Percentiles rank a stretch among this genome's conserved stretches.
Evolutionary conservation across 2,113 vertebrate species (phyloP).

Genomic region (Callionymus lyra): DNA sequence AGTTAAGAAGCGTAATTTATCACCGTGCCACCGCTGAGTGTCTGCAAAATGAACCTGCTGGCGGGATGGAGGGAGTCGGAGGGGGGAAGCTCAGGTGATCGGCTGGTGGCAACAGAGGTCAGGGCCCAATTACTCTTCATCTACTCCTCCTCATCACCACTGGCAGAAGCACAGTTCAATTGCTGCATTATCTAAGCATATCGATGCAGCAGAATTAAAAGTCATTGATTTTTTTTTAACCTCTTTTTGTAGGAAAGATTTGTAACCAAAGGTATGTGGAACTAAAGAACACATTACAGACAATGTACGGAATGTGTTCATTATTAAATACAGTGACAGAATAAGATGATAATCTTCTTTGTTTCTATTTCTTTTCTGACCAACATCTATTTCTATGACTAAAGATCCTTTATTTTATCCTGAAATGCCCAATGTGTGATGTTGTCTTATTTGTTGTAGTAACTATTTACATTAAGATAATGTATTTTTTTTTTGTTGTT

Average conservation of each 20-base stretch:
- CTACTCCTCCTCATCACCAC: conserved; percentile 60
- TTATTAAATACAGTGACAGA: too few species aligned
- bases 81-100: conserved; percentile 41
- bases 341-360: too few species aligned
- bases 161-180: conserved; percentile 62
- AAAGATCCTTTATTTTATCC: too few species aligned
- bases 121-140: conserved; percentile 72
- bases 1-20: conserved; percentile 97
- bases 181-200: conserved; percentile 64
- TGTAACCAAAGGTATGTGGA: too few species aligned
- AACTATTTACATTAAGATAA: too few species aligned
- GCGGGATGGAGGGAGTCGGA: conserved; percentile 35
- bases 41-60: conserved; percentile 67
- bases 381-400: too few species aligned
- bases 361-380: too few species aligned
- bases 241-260: conserved; percentile 7
- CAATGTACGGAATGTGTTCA: too few species aligned
- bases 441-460: too few species aligned
- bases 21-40: conserved; percentile 87
- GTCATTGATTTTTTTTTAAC: conserved; percentile 60
- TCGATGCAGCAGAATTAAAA: conserved; percentile 67
- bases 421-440: too few species aligned
- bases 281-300: too few species aligned
- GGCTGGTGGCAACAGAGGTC: conserved; percentile 50
- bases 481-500: too few species aligned